A percentile compares a stretch with the other conserved stretches of the same genome.
Conservation (phyloP, 2,113 vertebrate genomes). For the Uropsilus gracilis region DNA sequence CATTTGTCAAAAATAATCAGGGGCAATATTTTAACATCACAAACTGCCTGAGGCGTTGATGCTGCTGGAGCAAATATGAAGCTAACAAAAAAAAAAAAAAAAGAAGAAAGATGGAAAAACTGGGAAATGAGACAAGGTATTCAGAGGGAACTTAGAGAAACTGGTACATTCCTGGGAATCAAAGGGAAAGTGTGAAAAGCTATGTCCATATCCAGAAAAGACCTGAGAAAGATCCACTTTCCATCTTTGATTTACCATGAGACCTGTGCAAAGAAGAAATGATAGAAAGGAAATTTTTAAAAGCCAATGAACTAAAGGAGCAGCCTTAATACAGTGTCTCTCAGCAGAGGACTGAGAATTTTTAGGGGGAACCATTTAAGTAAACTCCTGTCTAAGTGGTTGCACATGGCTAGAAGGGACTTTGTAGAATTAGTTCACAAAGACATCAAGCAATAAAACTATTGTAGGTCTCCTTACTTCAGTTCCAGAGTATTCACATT, state of each 20-base stretch:
- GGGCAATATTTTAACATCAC: not conserved
- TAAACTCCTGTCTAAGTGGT: not conserved
- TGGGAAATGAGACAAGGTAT: not conserved
- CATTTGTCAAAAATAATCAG: slow-evolving; percentile 14
- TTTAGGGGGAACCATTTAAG: not conserved
- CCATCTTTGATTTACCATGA: not conserved
- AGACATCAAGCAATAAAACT: not conserved
- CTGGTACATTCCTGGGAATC: not conserved
- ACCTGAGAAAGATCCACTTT: not conserved
- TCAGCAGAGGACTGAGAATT: not conserved
- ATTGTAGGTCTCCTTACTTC: too few species aligned
- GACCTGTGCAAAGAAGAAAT: not conserved
- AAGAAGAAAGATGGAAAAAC: not conserved
- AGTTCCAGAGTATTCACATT: too few species aligned
- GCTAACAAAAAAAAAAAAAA: not conserved
- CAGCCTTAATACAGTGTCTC: not conserved
- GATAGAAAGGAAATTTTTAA: not conserved
- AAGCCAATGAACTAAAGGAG: not conserved
- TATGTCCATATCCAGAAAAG: not conserved
- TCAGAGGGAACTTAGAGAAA: not conserved
- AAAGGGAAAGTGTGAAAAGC: not conserved
- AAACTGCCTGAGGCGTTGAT: not conserved
- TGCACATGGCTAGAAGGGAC: not conserved
- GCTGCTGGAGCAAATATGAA: not conserved
- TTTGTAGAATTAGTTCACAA: not conserved